Evolutionary conservation across 2,888 invertebrate genomes (phyloP).

Genomic region (Aproaerema taeniolella): DNA sequence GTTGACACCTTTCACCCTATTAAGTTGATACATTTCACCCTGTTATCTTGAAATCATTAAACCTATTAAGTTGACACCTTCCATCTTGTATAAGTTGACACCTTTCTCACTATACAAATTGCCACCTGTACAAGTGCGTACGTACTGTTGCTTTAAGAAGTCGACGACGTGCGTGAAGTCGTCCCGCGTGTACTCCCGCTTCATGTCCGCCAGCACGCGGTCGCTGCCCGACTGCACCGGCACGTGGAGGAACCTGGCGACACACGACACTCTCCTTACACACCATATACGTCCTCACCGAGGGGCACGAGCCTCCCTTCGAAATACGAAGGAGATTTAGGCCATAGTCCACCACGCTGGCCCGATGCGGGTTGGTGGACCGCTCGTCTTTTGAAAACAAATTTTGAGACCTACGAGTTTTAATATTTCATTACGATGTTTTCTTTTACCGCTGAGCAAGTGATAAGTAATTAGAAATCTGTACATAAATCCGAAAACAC

Average conservation of each 20-base stretch:
- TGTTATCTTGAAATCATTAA: too few relatives aligned
- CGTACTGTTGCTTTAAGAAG: conserved; percentile 84
- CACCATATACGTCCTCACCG: not conserved
- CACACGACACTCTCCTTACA: not conserved
- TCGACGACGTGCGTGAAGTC: conserved; percentile 95
- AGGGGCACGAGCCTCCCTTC: not conserved
- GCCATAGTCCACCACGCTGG: not conserved
- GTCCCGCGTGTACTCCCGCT: conserved; percentile 92
- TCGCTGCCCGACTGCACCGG: conserved; percentile 99
- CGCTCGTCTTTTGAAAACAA: too few relatives aligned
- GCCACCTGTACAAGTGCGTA: conserved; percentile 6
- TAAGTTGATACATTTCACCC: too few relatives aligned
- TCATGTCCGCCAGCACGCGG: conserved; percentile 95
- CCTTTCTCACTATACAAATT: too few relatives aligned
- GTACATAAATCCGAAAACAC: too few relatives aligned
- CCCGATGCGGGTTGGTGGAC: not conserved
- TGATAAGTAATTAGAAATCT: too few relatives aligned
- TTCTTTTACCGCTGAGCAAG: too few relatives aligned
- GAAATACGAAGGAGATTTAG: not conserved
- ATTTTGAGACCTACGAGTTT: too few relatives aligned
- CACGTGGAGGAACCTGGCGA: conserved; percentile 91
- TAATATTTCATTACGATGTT: too few relatives aligned
- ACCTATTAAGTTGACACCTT: too few relatives aligned
- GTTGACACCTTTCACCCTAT: too few relatives aligned
- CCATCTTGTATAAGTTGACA: too few relatives aligned